phyloP scores from a whole-genome alignment of 2,113 vertebrate genomes.

The Miniopterus natalensis region DNA sequence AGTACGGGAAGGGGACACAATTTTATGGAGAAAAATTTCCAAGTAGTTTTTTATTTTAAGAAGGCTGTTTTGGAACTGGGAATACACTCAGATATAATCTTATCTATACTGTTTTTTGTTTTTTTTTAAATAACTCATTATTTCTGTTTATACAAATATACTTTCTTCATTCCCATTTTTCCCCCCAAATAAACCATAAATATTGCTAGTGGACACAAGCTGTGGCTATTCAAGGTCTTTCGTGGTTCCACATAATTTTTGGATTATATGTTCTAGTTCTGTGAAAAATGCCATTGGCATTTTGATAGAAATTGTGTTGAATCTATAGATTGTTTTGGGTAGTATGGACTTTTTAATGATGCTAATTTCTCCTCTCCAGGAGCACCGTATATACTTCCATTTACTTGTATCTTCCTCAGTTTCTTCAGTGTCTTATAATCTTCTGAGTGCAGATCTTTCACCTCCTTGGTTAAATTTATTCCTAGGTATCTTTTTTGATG shows the following conservation, averaged over 20 bases:
- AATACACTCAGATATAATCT: neutral
- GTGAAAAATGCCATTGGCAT: neutral
- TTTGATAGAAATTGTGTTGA: neutral
- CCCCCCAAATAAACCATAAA: neutral
- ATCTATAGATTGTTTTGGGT: neutral
- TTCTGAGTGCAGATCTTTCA: neutral
- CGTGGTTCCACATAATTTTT: neutral
- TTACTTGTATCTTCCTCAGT: neutral
- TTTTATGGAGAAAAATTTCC: neutral
- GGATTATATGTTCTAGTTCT: neutral
- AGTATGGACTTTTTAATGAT: neutral
- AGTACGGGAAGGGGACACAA: neutral
- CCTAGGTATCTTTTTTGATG: neutral
- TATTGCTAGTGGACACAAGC: neutral
- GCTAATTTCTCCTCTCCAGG: neutral
- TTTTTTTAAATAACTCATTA: constrained; percentile 2
- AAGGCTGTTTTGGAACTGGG: neutral
- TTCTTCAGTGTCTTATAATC: neutral
- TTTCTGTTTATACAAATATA: constrained; percentile 13
- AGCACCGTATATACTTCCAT: neutral
- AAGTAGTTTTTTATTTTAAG: neutral
- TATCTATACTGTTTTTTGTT: neutral
- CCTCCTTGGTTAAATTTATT: neutral
- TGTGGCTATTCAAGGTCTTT: neutral
- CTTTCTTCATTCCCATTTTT: neutral